Evolutionary conservation across 2,797 vertebrate species (phyloP).

Genomic region (Ambastaia sidthimunki): DNA sequence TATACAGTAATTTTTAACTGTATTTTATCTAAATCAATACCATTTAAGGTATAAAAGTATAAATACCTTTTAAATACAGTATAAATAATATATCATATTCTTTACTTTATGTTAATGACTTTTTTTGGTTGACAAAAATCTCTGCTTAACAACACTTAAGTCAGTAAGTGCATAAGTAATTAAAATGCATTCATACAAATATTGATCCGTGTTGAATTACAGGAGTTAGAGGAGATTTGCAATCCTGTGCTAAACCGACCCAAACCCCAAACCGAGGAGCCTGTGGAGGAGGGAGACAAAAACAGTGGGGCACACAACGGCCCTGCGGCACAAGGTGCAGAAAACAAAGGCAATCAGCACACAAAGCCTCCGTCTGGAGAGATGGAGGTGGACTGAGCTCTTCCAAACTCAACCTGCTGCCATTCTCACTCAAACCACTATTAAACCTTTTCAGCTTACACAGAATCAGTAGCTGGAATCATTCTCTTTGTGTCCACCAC

Average conservation of each 20-base stretch:
- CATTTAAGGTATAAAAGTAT: too few relatives aligned
- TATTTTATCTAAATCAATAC: too few relatives aligned
- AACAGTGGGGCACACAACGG: conserved; percentile 81
- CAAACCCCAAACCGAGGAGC: conserved; percentile 84
- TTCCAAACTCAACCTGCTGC: conserved; percentile 57
- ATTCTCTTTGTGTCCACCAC: conserved; percentile 63
- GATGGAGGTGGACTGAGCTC: conserved; percentile 92
- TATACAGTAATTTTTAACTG: too few relatives aligned
- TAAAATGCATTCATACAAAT: neutral
- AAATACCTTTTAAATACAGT: too few relatives aligned
- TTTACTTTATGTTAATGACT: too few relatives aligned
- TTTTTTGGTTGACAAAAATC: too few relatives aligned
- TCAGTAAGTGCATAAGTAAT: neutral
- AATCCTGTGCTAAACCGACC: conserved; percentile 85
- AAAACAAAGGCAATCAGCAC: conserved; percentile 80
- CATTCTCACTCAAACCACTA: conserved; percentile 48
- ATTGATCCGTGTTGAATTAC: conserved; percentile 20
- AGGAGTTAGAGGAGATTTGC: conserved; percentile 89
- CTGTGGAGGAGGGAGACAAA: conserved; percentile 78
- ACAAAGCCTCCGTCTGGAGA: conserved; percentile 81
- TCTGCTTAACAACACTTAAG: too few relatives aligned
- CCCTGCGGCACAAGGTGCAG: conserved; percentile 78
- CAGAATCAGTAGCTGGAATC: conserved; percentile 63
- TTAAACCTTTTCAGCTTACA: conserved; percentile 53
- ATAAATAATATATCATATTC: too few relatives aligned